phyloP scores from a whole-genome alignment of 2,888 invertebrate species.

The Mythimna lalbum region DNA sequence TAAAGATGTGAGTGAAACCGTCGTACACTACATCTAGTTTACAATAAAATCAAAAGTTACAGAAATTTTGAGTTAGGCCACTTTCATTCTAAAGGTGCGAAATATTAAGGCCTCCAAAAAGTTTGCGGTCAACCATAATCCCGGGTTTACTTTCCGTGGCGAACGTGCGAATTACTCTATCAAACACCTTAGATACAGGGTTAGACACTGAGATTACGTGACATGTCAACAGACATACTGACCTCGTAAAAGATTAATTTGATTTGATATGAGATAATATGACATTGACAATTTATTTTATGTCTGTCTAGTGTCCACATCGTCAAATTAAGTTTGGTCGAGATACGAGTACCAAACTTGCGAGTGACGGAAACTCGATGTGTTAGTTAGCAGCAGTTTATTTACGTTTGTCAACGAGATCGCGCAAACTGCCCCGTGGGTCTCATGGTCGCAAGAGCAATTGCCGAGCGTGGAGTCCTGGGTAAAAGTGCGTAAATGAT shows the following conservation, averaged over 20 bases:
- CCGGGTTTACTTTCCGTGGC: neutral
- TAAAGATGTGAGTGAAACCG: too few relatives aligned
- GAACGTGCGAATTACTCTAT: constrained; percentile 5
- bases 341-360: constrained; percentile 30
- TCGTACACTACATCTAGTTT: too few relatives aligned
- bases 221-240: constrained; percentile 21
- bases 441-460: too few relatives aligned
- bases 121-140: constrained; percentile 5
- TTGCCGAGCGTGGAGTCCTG: too few relatives aligned
- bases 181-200: constrained; percentile 1
- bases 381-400: constrained; percentile 13
- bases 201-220: constrained; percentile 7
- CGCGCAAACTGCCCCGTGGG: too few relatives aligned
- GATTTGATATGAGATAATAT: constrained; percentile 30
- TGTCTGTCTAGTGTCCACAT: constrained; percentile 36
- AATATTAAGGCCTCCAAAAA: constrained; percentile 1
- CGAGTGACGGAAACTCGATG: constrained; percentile 9
- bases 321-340: constrained; percentile 31
- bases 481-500: too few relatives aligned
- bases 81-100: too few relatives aligned
- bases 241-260: constrained; percentile 54
- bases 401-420: neutral
- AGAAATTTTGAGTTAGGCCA: too few relatives aligned
- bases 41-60: too few relatives aligned
- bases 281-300: constrained; percentile 50